Base-by-base conservation (phyloP, 2,797 vertebrate genomes). In the Acanthiza pusilla region DNA sequence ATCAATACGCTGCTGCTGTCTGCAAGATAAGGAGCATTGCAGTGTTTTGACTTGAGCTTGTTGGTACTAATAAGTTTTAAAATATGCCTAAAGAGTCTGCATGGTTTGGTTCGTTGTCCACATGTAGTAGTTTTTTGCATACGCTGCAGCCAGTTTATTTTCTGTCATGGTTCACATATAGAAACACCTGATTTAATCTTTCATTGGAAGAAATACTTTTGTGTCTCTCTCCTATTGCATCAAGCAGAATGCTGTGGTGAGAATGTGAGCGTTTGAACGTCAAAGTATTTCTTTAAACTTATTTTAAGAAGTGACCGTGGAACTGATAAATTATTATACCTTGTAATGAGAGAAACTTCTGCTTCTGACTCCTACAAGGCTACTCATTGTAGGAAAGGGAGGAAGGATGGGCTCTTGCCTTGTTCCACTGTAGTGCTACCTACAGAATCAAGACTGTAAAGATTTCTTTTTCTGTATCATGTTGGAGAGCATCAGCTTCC, bases 91-190 rank as follows among this genome's bases (percentile, higher is more conserved):
- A 72, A 42, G 36, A 60, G 7, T 27, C 23, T 18, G 9, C 4
- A 3, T 30, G 16, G 10, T 42, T 79, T 55, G 10, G 36, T 81
- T 78, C 55, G 20, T 34, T 3, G 1, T 45, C 76, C 9, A 13
- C 16, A n/a, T 0, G 0, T 12, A 14, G 10, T 23, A 13, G 11
- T 53, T 70, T 57, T 45, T 42, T 70, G 45, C 23, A 17, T 53
- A 21, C 2, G 2, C 11, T 54, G 45, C 66, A 88, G 57, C 10
- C 25, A 17, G 10, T 27, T 0, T 30, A 5, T 78, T 62, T 88
- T 70, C 38, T 58, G 70, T 74, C 6, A 7, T 29, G 25, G 57
- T 75, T 91, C 54, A 51, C 11, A 0, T 45, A 7, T 16, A 22
- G 47, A 60, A 77, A 75, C 9, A 43, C 1, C 9, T 13, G 40